phyloP scores from a whole-genome alignment of 1,140 invertebrate species.

The Nomia melanderi region DNA sequence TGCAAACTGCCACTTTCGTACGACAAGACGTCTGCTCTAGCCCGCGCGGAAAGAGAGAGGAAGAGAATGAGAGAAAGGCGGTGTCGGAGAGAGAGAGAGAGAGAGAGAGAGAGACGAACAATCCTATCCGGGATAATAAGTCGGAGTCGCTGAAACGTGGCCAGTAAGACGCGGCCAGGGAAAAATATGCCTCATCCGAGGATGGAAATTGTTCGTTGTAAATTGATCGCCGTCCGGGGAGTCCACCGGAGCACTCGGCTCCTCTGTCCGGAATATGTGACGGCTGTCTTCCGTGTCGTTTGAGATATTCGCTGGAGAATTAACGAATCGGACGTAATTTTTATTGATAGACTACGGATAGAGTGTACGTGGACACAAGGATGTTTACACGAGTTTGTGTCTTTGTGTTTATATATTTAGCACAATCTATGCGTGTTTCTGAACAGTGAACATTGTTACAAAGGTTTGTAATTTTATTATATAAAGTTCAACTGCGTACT shows the following conservation, averaged over 20 bases:
- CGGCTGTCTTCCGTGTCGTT: neutral
- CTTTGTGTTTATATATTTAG: too few relatives aligned
- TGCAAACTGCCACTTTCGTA: slow-evolving; percentile 70
- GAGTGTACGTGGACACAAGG: too few relatives aligned
- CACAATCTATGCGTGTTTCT: too few relatives aligned
- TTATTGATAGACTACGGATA: too few relatives aligned
- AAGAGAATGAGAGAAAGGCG: neutral
- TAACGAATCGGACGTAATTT: neutral
- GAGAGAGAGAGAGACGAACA: neutral
- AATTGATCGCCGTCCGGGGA: neutral
- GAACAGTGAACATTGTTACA: too few relatives aligned
- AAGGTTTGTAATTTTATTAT: too few relatives aligned
- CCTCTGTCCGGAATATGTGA: too few relatives aligned
- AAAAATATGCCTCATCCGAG: slow-evolving; percentile 1
- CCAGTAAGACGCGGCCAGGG: neutral
- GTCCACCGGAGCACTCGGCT: neutral
- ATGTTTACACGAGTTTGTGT: too few relatives aligned
- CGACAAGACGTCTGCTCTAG: slow-evolving; percentile 49
- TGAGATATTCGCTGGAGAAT: too few relatives aligned
- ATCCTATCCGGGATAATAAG: slow-evolving; percentile 14
- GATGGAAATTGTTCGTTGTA: neutral
- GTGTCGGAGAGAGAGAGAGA: neutral
- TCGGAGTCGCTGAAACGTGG: slow-evolving; percentile 20
- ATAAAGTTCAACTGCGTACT: too few relatives aligned
- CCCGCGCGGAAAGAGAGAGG: too few relatives aligned